Base-by-base conservation (phyloP, 2,888 invertebrate species). In the Agrotis segetum region DNA sequence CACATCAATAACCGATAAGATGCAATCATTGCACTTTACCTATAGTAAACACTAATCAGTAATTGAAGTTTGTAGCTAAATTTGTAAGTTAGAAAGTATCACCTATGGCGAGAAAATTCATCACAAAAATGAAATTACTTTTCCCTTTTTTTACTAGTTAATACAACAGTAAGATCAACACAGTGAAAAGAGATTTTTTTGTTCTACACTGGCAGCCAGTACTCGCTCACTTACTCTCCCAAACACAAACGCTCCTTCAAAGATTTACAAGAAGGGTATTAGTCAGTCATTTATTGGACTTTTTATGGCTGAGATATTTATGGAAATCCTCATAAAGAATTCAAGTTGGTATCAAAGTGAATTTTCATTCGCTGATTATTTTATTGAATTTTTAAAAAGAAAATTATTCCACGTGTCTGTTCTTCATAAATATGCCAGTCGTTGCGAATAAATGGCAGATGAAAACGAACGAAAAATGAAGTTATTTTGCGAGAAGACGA, bases 241-340 rank as follows among this genome's bases (percentile, higher is more conserved):
- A n/a, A 74, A 50, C 9, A n/a, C 17, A 74, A 77, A 77, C 76
- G 62, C 29, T 5, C 13, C 81, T n/a, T 7, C 34, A 62, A 13
- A 50, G 21, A 60, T 47, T 44, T 60, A 58, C 81, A 63, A 53
- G 53, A 66, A 29, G 6, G 9, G 14, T 49, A 78, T 82, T 68
- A 72, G 59, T 83, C 73, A 71, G 50, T 70, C 59, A 56, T 74
- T 72, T 62, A 63, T 67, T 71, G 49, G 60, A 50, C 58, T 77
- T 83, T 83, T 80, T 67, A 74, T 61, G 67, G 21, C 34, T 3
- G 60, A 56, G 58, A 58, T 71, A 69, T 72, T 67, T 76, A 72
- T 71, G 66, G 55, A 71, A 53, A 67, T 65, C 17, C 61, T 49
- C 66, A 63, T 72, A 52, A 63, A 67, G 55, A 61, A 53, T 71